Conservation (phyloP, 2,797 vertebrate genomes). For the Pteropus rufus region DNA sequence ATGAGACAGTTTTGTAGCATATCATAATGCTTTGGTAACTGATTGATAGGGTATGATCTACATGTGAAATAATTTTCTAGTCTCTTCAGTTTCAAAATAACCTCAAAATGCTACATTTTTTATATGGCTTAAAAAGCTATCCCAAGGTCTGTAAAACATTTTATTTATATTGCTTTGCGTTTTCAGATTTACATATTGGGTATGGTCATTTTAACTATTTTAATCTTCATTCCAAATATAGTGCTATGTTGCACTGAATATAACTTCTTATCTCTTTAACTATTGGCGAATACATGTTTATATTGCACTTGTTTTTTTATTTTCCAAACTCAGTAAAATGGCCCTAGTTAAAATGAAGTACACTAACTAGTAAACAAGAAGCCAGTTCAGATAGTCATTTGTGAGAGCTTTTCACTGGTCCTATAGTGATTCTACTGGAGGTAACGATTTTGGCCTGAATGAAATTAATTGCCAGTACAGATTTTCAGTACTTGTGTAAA, state of each 20-base stretch:
- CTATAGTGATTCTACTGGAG: neutral
- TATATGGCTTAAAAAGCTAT: neutral
- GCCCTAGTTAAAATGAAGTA: neutral
- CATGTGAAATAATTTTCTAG: conserved; percentile 2
- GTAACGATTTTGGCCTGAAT: neutral
- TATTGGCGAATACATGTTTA: neutral
- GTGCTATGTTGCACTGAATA: neutral
- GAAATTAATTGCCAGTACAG: neutral
- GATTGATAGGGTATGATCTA: neutral
- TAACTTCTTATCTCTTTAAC: neutral
- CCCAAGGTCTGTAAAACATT: neutral
- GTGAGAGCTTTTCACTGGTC: neutral
- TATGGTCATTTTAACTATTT: neutral
- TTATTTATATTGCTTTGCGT: neutral
- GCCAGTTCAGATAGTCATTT: neutral
- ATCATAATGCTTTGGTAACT: neutral
- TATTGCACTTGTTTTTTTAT: neutral
- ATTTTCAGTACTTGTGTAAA: neutral
- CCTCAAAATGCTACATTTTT: neutral
- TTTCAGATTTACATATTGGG: neutral
- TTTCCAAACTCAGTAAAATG: neutral
- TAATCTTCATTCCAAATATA: neutral
- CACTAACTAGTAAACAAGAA: neutral
- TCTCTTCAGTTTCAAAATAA: neutral
- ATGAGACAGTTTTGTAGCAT: neutral